Base-by-base conservation (phyloP, 2,888 invertebrate genomes). In the Pasiphila rectangulata region DNA sequence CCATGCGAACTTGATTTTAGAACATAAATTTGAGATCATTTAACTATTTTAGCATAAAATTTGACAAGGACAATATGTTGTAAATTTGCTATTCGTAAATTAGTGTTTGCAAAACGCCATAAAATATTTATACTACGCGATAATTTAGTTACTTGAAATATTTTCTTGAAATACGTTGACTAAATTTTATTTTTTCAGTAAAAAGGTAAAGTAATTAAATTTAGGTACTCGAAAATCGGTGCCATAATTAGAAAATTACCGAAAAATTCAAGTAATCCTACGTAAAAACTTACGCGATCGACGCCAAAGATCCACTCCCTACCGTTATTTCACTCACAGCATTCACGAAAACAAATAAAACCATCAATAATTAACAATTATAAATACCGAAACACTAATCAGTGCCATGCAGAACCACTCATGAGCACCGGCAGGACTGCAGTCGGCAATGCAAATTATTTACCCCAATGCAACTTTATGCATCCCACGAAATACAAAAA, bases 391-490 rank as follows among this genome's bases (percentile, higher is more conserved):
- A 72, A 79, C 84, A 85, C 87, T 87, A 61, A 74, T 79, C 71
- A 87, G 88, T 78, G 87, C 84, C 80, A 46, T 61, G 64, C 62
- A 54, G 54, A 70, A 86, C 84, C 87, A 84, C 87, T 88, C 56
- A 88, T 88, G 54, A 88, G 87, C 72, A 70, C 81, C 81, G 54
- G 32, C 55, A 55, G 65, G 56, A 69, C 71, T 86, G 87, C 86
- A 87, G 73, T 76, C 67, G 53, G 59, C 51, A 56, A 82, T 86
- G 87, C 86, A 85, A 87, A 83, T 83, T 86, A 88, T 86, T 86
- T 86, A 86, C 81, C 62, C 56, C 48, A 59, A 67, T 83, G 84
- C 85, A 85, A 61, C 71, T 51, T 61, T 66, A 63, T 84, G 85
- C 85, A 86, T 75, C 60, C 54, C 55, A 52, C 57, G 56, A 72